Conservation (phyloP, 92 coral and sea anemone genomes). For the Actinostola sp. region DNA sequence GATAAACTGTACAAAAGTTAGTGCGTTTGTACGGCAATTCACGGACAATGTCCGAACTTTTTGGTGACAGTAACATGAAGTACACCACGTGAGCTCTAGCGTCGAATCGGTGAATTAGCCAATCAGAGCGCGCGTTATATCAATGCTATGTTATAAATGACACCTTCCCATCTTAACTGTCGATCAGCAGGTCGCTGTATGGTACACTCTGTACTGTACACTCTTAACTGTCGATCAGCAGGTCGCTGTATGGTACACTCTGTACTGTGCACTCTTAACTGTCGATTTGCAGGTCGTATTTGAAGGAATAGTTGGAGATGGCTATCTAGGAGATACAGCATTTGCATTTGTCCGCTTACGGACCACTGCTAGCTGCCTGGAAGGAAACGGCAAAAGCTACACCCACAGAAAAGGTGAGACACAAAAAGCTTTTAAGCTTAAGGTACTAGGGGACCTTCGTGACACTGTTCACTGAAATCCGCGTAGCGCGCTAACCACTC, state of each 20-base stretch:
- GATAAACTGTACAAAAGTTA: too few species aligned
- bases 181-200: too few species aligned
- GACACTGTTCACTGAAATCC: too few species aligned
- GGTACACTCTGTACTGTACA: background rate
- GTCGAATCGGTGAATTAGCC: too few species aligned
- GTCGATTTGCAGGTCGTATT: constrained; percentile 34
- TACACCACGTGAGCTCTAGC: too few species aligned
- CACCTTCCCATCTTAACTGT: too few species aligned
- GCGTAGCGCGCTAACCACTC: too few species aligned
- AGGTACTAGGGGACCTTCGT: background rate
- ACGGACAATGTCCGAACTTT: too few species aligned
- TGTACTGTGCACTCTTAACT: background rate
- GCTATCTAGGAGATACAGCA: constrained; percentile 34
- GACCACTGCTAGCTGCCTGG: background rate
- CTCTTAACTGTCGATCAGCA: background rate
- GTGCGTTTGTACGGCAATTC: too few species aligned
- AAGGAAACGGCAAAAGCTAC: constrained; percentile 10
- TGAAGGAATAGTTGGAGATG: constrained; percentile 57
- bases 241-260: background rate
- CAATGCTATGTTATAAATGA: too few species aligned
- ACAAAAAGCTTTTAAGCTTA: background rate
- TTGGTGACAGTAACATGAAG: too few species aligned
- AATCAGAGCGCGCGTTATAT: too few species aligned
- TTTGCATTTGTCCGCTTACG: constrained; percentile 2
- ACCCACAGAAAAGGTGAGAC: constrained; percentile 2